Evolutionary conservation across 2,888 invertebrate genomes (phyloP), one percentile per base, ranked within the genome.

Genomic region (Uloborus plumipes): DNA sequence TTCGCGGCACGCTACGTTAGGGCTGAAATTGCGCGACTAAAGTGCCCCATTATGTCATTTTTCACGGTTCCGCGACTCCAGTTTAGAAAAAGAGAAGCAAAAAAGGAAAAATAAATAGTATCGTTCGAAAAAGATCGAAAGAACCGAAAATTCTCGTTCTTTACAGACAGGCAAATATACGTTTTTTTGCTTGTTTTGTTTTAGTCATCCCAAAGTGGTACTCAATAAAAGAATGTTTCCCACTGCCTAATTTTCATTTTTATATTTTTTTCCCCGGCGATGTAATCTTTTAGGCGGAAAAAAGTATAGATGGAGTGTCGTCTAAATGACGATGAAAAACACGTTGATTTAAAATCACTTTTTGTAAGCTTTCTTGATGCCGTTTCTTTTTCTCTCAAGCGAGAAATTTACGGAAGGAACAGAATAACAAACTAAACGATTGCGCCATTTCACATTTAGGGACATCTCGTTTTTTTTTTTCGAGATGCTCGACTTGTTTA

Each of bases 41-140:
- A 74, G 26, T 58, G 80, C 75, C 58, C 80, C 58, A 74, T 81
- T 81, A 81, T 81, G 80, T 74, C 80, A 81, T 81, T 81, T 81
- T 81, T 81, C 64, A 81, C 80, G 80, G 67, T 65, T 39, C 65
- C 53, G 65, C 51, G 78, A 65, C 51, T 69, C 66, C 61, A 31
- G 39, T 49, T 18, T 26, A 66, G 11, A 55, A 65, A 71, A 47
- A 66, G 62, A 64, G 16, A 49, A 51, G 67, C 58, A 74, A 39
- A 74, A 67, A 50, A 50, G 59, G 53, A 39, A 16, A 51, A 49
- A 73, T 51, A 62, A 53, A 39, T 39, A 39, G 39, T 39, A 39
- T 39, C 39, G 11, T 39, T 39, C 39, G 39, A 39, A 39, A 39
- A 39, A 39, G 39, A 39, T 39, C 39, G 39, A 39, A 39, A 39